Base-by-base conservation (phyloP, 2,888 invertebrate genomes). In the Scaptomyza caliginosa region DNA sequence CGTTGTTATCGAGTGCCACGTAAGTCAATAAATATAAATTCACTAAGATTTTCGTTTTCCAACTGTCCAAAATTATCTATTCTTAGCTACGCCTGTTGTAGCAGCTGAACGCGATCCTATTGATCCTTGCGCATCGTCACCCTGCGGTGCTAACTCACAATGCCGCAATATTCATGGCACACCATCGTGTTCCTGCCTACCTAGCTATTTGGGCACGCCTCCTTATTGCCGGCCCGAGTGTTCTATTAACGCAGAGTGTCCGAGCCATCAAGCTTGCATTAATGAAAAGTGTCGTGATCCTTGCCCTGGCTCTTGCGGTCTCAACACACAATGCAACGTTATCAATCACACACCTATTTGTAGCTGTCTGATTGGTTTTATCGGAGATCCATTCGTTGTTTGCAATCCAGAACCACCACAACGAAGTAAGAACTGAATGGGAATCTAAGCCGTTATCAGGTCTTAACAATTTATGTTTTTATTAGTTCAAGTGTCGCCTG, bases 141-240 rank as follows among this genome's bases (percentile, higher is more conserved):
- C 96, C 3, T 96, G 96, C 89, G 96, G 96, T 23, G 94, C 94
- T 6, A 95, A 95, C 89, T 95, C 95, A 68, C 94, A 95, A 90
- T 94, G 94, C 67, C 91, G 92, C 32, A 91, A 92, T 60, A 89
- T 93, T 13, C 90, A 92, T 36, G 93, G 92, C 21, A 89, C 91
- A 17, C 93, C 94, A 6, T 93, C 93, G 2, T 94, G 94, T 74
- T 93, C 94, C n/a, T 96, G 96, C 88, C 92, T 94, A 65, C 93
- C 94, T 36, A 94, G 94, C 67, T 95, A 94, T 88, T 93, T 94
- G 62, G 96, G 96, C 32, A 92, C 93, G 13, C 95, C 97, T 42
- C 95, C 94, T 11, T 93, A 93, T 63, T 96, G 96, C 88, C 93
- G 93, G 67, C 96, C 96, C 0, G 96, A 96, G 91, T 96, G 96